Evolutionary conservation across 2,113 vertebrate species (phyloP).

Genomic region (Zapus hudsonius): DNA sequence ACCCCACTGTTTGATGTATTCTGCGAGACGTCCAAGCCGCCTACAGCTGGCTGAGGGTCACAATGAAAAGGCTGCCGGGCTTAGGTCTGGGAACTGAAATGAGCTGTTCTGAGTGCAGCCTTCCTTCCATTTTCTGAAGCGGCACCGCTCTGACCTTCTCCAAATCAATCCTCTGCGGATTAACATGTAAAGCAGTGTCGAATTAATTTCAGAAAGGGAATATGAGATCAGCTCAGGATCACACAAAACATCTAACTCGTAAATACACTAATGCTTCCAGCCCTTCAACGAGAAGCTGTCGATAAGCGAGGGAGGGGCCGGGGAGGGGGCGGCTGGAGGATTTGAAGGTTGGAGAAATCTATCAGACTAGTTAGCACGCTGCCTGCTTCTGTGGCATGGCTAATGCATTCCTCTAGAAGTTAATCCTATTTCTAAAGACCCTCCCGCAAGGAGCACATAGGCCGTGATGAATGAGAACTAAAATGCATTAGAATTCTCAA

Average conservation of each 20-base stretch:
- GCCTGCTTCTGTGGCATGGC: slow-evolving; percentile 84
- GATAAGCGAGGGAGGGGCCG: slow-evolving; percentile 38
- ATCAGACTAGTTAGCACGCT: slow-evolving; percentile 84
- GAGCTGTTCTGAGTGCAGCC: slow-evolving; percentile 87
- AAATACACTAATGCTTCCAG: slow-evolving; percentile 88
- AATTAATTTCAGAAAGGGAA: slow-evolving; percentile 93
- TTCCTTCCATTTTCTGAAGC: slow-evolving; percentile 87
- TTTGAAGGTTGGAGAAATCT: slow-evolving; percentile 89
- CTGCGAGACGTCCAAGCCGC: slow-evolving; percentile 76
- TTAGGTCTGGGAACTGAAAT: slow-evolving; percentile 89
- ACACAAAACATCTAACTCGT: slow-evolving; percentile 89
- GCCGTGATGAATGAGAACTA: slow-evolving; percentile 86
- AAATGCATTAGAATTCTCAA: slow-evolving; percentile 91
- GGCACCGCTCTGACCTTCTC: slow-evolving; percentile 88
- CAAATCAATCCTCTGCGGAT: slow-evolving; percentile 91
- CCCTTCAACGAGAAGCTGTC: slow-evolving; percentile 88
- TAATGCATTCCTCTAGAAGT: slow-evolving; percentile 92
- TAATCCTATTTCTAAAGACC: slow-evolving; percentile 93
- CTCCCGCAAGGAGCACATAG: slow-evolving; percentile 87
- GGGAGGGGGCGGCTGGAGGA: slow-evolving; percentile 80
- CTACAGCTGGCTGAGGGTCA: slow-evolving; percentile 83
- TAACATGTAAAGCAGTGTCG: slow-evolving; percentile 92
- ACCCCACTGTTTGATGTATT: slow-evolving; percentile 84
- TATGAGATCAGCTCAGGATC: slow-evolving; percentile 89
- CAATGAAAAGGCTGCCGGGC: slow-evolving; percentile 86